Percentiles rank a stretch among this genome's conserved stretches.
These are phyloP conservation scores for Fringilla coelebs DNA, from an alignment of 2,797 vertebrate species.

Conservation along the genomic window DNA sequence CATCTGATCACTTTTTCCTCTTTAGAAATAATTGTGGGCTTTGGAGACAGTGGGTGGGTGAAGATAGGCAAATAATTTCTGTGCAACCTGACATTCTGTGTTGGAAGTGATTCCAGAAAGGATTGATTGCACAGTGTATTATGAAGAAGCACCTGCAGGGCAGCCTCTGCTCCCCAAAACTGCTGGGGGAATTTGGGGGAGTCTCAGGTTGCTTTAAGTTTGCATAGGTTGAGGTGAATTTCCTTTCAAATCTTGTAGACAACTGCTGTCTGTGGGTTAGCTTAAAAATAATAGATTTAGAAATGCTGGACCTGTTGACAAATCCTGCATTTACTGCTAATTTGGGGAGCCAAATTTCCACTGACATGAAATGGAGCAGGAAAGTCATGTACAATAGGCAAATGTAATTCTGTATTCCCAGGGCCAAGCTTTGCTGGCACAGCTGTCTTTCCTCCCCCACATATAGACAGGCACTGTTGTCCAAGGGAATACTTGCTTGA, in stretches of 20 bases:
- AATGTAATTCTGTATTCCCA: constrained; percentile 11
- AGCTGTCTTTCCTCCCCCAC: not conserved
- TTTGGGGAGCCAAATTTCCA: not conserved
- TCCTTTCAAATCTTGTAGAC: not conserved
- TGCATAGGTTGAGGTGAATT: not conserved
- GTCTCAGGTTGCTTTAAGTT: not conserved
- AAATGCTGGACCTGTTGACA: constrained; percentile 5
- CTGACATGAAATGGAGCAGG: not conserved
- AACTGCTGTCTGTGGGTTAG: not conserved
- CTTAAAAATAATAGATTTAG: constrained; percentile 6
- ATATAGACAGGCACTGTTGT: not conserved
- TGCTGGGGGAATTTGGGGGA: not conserved
- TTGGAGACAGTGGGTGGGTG: not conserved
- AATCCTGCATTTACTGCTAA: not conserved
- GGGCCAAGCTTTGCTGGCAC: constrained; percentile 24
- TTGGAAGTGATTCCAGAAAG: not conserved
- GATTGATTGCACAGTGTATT: not conserved
- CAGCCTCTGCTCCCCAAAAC: not conserved
- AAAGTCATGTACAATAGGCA: not conserved
- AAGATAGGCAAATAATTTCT: not conserved
- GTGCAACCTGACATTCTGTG: not conserved
- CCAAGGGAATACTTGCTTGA: not conserved
- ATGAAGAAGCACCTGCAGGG: not conserved
- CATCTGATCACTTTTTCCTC: constrained; percentile 47
- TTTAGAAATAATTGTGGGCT: not conserved